Evolutionary conservation across 2,888 invertebrate genomes (phyloP).

Genomic region (Epistrophe grossulariae): DNA sequence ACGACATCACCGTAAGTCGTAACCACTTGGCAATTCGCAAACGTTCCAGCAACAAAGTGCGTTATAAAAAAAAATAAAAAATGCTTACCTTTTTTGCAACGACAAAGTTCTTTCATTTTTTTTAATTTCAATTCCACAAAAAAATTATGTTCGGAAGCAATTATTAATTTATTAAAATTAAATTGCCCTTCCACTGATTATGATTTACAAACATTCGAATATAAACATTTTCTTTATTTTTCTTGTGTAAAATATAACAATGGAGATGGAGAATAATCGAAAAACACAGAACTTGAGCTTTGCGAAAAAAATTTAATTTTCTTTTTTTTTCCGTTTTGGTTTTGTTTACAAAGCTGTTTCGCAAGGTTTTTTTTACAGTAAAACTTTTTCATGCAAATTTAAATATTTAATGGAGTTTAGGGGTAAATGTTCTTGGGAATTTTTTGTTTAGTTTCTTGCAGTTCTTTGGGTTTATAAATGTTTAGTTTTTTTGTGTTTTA

Average conservation of each 20-base stretch:
- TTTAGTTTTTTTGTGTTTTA: conserved; percentile 55
- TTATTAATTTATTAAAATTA: conserved; percentile 9
- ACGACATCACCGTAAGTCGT: conserved; percentile 28
- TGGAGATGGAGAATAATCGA: conserved; percentile 53
- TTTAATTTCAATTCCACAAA: conserved; percentile 43
- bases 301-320: conserved; percentile 54
- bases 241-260: conserved; percentile 72
- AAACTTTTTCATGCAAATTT: conserved; percentile 41
- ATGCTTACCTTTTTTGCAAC: conserved; percentile 66
- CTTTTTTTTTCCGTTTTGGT: conserved; percentile 55
- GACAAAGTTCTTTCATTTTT: conserved; percentile 55
- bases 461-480: conserved; percentile 47
- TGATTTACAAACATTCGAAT: conserved; percentile 68
- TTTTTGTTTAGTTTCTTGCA: conserved; percentile 24
- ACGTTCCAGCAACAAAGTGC: conserved; percentile 32
- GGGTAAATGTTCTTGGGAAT: conserved; percentile 49
- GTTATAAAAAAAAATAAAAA: conserved; percentile 6
- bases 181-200: conserved; percentile 62
- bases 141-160: conserved; percentile 62
- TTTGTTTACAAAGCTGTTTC: conserved; percentile 69
- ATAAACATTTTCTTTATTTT: conserved; percentile 59
- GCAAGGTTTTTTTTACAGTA: conserved; percentile 39
- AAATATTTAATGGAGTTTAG: conserved; percentile 45
- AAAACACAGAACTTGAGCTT: conserved; percentile 63
- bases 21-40: conserved; percentile 45